Evolutionary conservation across 2,113 vertebrate species (phyloP), one percentile per base, ranked within the genome.

Genomic region (Bostrychus sinensis): DNA sequence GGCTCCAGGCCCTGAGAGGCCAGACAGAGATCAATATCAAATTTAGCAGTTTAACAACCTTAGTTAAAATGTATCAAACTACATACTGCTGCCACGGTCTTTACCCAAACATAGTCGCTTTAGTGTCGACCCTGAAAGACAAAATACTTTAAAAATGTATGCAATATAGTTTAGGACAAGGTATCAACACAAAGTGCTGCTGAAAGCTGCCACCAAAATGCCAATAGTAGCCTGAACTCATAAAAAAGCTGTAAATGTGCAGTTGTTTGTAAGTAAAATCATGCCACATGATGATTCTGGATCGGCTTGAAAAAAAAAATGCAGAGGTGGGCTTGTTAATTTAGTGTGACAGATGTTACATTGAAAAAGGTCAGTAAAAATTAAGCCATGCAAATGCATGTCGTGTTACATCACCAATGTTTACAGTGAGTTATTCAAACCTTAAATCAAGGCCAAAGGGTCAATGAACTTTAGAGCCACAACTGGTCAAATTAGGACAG

Each of bases 41-140:
- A 57, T 43, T 59, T 2, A 20, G 17, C 32, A 43, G 8, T 64
- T 48, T 41, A 2, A 14, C 3, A 51, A 28, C 23, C 0, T 37
- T 3, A 0, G 89, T 92, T 92, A 20, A 11, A 34, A 85, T 26
- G 2, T 42, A 19, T 66, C 2, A 20, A 4, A 66, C 12, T 94
- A 97, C 92, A 90, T 96, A 98, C 97, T 95, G 94, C 90, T 94
- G 92, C 95, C 95, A 86, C 96, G 95, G 85, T 98, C 96, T 96
- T 99, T 99, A 80, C 97, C 96, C 77, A 99, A 95, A 92, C 97
- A 99, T 84, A 99, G 92, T 78, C 96, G 93, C 93, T 98, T 99
- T 93, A 99, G 89, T 71, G 97, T 98, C 77, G 97, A 93, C 97
- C 97, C 97, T 93, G 20, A 3, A 28, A 74, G 28, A 83, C 8